These are phyloP conservation scores for Bolborhynchus lineola DNA, from an alignment of 2,113 vertebrate species.

Conservation along the genomic window DNA sequence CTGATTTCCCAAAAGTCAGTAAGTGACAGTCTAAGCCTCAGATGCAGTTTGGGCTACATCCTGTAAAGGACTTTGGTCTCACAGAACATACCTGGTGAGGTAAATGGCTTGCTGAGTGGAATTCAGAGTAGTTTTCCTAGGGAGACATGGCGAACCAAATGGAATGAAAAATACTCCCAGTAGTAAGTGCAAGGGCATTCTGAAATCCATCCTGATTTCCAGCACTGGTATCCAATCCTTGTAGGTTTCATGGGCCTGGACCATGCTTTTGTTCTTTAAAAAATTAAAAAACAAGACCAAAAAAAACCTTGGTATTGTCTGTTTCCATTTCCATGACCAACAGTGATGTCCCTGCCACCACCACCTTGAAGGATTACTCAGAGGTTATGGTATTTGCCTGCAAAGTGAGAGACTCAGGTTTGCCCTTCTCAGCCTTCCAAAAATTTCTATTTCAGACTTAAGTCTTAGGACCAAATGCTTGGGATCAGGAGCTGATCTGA, in stretches of 20 bases:
- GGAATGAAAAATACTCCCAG: neutral
- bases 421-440: neutral
- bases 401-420: neutral
- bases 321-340: neutral
- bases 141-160: neutral
- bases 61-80: neutral
- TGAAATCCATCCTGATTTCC: neutral
- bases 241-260: neutral
- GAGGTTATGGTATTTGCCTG: neutral
- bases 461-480: neutral
- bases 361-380: neutral
- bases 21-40: neutral
- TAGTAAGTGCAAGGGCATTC: neutral
- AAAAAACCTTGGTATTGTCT: neutral
- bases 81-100: neutral
- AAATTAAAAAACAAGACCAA: neutral
- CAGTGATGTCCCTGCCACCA: neutral
- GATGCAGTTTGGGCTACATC: neutral
- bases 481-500: neutral
- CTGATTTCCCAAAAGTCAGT: neutral
- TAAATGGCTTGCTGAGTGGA: neutral
- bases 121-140: neutral
- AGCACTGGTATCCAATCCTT: neutral
- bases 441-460: neutral
- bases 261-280: neutral